These are phyloP conservation scores for Columba guinea DNA, from an alignment of 2,797 vertebrate genomes.

Conservation along the genomic window DNA sequence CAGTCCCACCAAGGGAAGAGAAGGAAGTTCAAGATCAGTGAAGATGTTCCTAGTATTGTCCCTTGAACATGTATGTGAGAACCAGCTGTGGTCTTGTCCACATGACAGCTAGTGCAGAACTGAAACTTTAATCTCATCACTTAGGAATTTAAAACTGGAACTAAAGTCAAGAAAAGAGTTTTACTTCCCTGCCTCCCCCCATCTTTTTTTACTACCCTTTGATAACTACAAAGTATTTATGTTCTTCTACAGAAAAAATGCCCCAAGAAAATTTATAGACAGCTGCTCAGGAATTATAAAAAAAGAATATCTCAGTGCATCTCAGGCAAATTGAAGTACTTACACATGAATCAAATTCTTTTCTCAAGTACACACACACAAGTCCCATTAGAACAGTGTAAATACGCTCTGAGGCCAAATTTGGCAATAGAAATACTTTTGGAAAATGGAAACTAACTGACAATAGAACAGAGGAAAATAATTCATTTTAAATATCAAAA, in stretches of 20 bases:
- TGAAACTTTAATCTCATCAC: not conserved
- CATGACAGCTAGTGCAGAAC: not conserved
- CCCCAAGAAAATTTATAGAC: not conserved
- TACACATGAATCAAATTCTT: not conserved
- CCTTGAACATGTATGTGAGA: not conserved
- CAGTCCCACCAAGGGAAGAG: not conserved
- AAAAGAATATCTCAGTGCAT: not conserved
- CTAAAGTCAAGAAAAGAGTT: not conserved
- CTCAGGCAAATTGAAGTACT: not conserved
- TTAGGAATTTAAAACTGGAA: not conserved
- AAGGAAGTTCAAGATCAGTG: not conserved
- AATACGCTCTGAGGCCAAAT: not conserved
- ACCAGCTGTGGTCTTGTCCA: not conserved
- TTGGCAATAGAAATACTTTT: not conserved
- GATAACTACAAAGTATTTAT: not conserved
- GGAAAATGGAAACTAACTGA: not conserved
- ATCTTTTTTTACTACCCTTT: not conserved
- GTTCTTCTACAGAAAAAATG: not conserved
- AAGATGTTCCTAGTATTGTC: not conserved
- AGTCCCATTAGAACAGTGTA: not conserved
- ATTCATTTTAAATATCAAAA: not conserved
- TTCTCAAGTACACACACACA: not conserved
- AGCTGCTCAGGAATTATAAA: not conserved
- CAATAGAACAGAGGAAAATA: not conserved
- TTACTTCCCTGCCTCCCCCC: not conserved